These are phyloP conservation scores for Dyspetes luteomarginatus DNA, from an alignment of 2,888 invertebrate genomes.

Conservation along the genomic window DNA sequence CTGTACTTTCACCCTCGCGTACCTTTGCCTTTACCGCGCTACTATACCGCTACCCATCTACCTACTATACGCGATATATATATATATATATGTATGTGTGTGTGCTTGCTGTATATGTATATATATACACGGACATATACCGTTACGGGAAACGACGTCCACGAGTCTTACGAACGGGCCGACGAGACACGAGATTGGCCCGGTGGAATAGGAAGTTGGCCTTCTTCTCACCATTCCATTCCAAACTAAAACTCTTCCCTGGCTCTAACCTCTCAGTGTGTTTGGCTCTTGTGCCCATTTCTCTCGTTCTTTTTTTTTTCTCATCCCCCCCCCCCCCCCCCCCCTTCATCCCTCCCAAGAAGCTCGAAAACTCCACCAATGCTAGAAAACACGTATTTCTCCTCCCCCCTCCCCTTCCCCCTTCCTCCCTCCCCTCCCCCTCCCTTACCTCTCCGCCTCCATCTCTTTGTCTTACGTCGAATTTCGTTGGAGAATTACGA, in stretches of 20 bases:
- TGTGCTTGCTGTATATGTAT: slow-evolving; percentile 1
- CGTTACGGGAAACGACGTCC: slow-evolving; percentile 73
- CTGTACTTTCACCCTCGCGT: slow-evolving; percentile 20
- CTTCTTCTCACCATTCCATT: slow-evolving; percentile 5
- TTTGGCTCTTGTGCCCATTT: slow-evolving; percentile 44
- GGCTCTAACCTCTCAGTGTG: slow-evolving; percentile 4
- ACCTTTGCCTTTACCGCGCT: slow-evolving; percentile 35
- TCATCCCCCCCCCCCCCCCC: too few relatives aligned
- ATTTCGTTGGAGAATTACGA: slow-evolving; percentile 57
- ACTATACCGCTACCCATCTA: too few relatives aligned
- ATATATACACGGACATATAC: slow-evolving; percentile 41
- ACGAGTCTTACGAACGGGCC: slow-evolving; percentile 72
- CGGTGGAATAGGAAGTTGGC: slow-evolving; percentile 54
- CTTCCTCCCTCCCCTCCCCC: slow-evolving; percentile 45
- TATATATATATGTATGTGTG: background rate
- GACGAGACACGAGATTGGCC: slow-evolving; percentile 77
- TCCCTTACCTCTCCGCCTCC: slow-evolving; percentile 64
- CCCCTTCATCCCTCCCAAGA: slow-evolving; percentile 7
- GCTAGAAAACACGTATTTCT: slow-evolving; percentile 25
- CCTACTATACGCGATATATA: background rate
- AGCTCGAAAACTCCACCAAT: slow-evolving; percentile 26
- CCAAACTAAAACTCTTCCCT: background rate
- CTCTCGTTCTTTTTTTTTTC: slow-evolving; percentile 17
- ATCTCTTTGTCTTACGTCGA: slow-evolving; percentile 55
- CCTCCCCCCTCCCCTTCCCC: slow-evolving; percentile 60